phyloP scores from a whole-genome alignment of 2,888 invertebrate genomes.

The Altica lythri region DNA sequence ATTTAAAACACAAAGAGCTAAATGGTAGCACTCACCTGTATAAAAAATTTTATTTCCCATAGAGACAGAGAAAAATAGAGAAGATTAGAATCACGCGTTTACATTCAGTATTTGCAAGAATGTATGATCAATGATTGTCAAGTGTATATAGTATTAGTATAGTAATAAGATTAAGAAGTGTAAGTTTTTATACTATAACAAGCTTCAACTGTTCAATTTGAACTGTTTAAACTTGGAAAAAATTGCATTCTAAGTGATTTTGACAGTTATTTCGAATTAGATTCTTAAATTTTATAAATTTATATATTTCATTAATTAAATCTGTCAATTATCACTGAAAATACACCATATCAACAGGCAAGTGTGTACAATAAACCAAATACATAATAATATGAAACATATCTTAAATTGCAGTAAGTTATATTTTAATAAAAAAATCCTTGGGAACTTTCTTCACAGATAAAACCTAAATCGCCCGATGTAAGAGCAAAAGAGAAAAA shows the following conservation, averaged over 20 bases:
- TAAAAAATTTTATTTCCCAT: conserved; percentile 23
- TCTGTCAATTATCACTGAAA: conserved; percentile 2
- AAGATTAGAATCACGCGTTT: conserved; percentile 44
- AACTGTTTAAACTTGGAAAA: conserved; percentile 4
- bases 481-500: too few species aligned
- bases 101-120: conserved; percentile 44
- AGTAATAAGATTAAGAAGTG: conserved; percentile 48
- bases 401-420: not conserved
- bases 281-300: not conserved
- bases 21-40: conserved; percentile 11
- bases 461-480: too few species aligned
- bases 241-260: not conserved
- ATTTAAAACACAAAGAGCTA: conserved; percentile 10
- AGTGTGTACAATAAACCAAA: not conserved
- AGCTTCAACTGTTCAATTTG: conserved; percentile 14
- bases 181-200: conserved; percentile 39
- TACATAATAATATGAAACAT: not conserved
- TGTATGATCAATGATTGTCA: conserved; percentile 55
- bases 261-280: not conserved
- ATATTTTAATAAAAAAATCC: too few species aligned
- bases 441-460: too few species aligned
- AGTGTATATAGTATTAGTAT: conserved; percentile 51
- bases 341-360: conserved; percentile 1
- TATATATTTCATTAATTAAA: not conserved
- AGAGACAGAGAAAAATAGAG: conserved; percentile 38